Evolutionary conservation across 2,797 vertebrate genomes (phyloP).

Genomic region (Carduelis carduelis): DNA sequence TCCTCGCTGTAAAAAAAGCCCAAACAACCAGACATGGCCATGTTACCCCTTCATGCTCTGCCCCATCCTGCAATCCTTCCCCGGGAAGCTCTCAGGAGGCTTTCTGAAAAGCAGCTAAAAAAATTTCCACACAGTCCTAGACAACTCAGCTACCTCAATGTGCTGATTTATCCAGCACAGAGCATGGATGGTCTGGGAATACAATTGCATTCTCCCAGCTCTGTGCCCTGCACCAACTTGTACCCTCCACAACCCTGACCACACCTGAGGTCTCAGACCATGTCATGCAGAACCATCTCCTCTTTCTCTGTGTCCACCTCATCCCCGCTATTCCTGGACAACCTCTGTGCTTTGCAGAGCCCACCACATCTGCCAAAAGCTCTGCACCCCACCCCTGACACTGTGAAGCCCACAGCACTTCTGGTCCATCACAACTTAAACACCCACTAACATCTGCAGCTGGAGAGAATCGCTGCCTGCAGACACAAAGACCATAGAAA

Average conservation of each 20-base stretch:
- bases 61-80: background rate
- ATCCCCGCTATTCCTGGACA: accelerated
- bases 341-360: background rate
- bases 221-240: accelerated
- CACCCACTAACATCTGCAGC: background rate
- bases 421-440: background rate
- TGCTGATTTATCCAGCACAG: background rate
- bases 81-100: accelerated
- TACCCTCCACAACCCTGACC: background rate
- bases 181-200: accelerated
- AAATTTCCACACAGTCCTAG: background rate
- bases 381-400: background rate
- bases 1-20: accelerated
- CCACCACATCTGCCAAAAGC: accelerated
- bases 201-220: background rate
- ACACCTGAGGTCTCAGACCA: background rate
- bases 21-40: background rate
- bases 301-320: background rate
- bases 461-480: accelerated
- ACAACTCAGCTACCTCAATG: accelerated
- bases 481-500: background rate
- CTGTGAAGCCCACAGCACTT: accelerated
- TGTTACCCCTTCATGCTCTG: background rate
- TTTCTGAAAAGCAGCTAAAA: background rate
- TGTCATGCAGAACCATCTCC: accelerated